Base-by-base conservation (phyloP, 2,113 vertebrate genomes). In the Psittacara wagleri region DNA sequence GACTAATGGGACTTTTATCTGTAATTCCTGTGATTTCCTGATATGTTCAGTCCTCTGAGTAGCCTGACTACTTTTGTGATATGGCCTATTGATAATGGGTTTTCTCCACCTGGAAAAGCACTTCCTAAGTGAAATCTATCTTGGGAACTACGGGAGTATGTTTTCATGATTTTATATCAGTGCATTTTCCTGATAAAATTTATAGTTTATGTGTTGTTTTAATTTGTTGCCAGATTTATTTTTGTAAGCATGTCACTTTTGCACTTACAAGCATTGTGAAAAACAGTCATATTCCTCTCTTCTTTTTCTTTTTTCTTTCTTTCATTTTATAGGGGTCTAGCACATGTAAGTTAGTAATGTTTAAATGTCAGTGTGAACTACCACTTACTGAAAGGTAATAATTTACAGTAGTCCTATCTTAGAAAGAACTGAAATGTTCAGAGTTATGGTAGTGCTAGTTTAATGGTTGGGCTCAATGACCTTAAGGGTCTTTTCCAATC, bases 101-200 rank as follows among this genome's bases (percentile, higher is more conserved):
- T 86, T 95, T 91, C 48, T 86, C n/a, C 57, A 76, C 88, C 44
- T 86, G 46, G 57, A 77, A 81, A 94, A 93, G 80, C 48, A 44
- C 29, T 63, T 92, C 86, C 29, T 86, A 92, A 94, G 61, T 84
- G 61, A 83, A 88, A 77, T 20, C 25, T 92, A 9, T 82, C 39
- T 90, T 94, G 61, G 15, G 83, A 96, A 86, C 22, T 64, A 7
- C 17, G 81, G 23, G 37, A 78, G 22, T 83, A 66, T 23, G 19
- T 25, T 77, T 77, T 78, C 31, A 44, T 37, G 86, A 54, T 61
- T 89, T 90, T 81, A 12, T 75, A 64, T 84, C 37, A 24, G 8
- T 78, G 14, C 77, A 24, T 86, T 81, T 86, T 88, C 63, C 90
- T 91, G 27, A 86, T 73, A 83, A 87, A 94, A 72, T 83, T 46